Percentiles rank a stretch among this genome's conserved stretches.
Evolutionary conservation across 2,113 vertebrate species (phyloP).

Genomic region (Eurystomus gularis): DNA sequence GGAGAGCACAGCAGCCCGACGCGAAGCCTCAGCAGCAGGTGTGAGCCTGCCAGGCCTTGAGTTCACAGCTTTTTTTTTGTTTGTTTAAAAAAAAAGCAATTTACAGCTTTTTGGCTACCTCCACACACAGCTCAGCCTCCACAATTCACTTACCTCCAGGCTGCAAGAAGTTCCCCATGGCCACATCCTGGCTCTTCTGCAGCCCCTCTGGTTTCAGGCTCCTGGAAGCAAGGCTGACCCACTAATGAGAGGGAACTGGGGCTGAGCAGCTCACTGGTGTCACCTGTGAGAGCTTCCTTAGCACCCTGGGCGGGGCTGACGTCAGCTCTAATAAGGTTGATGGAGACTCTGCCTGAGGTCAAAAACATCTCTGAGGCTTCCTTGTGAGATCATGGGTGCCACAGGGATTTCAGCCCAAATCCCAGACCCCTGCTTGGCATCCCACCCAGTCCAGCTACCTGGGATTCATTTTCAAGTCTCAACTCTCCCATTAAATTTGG

Average conservation of each 20-base stretch:
- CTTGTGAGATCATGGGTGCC: rapidly evolving
- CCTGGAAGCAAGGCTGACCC: neutral
- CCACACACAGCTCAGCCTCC: rapidly evolving
- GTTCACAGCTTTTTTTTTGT: neutral
- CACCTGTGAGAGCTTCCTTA: neutral
- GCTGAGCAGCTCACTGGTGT: neutral
- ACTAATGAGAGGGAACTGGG: neutral
- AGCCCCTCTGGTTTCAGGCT: neutral
- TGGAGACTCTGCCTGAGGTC: rapidly evolving
- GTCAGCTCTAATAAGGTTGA: neutral
- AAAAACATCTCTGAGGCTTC: rapidly evolving
- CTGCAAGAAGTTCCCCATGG: neutral
- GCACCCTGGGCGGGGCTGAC: too few relatives aligned
- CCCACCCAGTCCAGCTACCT: neutral
- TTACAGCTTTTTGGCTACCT: neutral
- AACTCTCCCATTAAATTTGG: neutral
- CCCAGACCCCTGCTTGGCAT: neutral
- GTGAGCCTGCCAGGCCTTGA: neutral
- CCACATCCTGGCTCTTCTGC: rapidly evolving
- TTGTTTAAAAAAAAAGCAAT: neutral
- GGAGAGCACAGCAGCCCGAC: neutral
- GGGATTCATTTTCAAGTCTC: neutral
- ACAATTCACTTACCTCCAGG: neutral
- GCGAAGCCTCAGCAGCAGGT: rapidly evolving
- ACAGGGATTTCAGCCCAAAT: neutral